Evolutionary conservation across 2,888 invertebrate genomes (phyloP).

Genomic region (Teinopalpus imperialis): DNA sequence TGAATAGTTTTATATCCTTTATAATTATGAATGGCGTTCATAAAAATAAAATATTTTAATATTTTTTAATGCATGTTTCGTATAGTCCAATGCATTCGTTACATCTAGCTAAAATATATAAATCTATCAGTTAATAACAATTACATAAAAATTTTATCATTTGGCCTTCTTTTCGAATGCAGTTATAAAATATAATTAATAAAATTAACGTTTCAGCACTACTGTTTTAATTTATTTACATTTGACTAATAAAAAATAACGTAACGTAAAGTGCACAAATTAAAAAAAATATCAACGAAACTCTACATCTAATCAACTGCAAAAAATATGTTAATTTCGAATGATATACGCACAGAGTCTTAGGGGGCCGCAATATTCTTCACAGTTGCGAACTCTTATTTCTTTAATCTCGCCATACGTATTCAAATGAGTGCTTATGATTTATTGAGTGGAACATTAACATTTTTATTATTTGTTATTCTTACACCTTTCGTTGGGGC

Average conservation of each 20-base stretch:
- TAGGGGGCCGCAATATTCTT: conserved; percentile 43
- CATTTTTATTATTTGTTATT: conserved; percentile 84
- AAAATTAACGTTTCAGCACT: too few species aligned
- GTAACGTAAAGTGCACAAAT: conserved; percentile 7
- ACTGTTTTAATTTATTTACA: too few species aligned
- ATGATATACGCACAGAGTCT: conserved; percentile 50
- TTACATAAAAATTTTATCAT: too few species aligned
- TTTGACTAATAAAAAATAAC: too few species aligned
- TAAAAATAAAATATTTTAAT: conserved; percentile 14
- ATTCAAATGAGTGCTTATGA: conserved; percentile 81
- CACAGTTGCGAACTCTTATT: conserved; percentile 67
- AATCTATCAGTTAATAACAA: too few species aligned
- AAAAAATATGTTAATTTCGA: conserved; percentile 59
- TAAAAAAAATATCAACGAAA: conserved; percentile 24
- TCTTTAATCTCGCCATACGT: conserved; percentile 76
- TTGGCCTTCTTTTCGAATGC: too few species aligned
- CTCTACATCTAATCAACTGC: conserved; percentile 38
- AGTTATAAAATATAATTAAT: too few species aligned
- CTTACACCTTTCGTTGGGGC: conserved; percentile 76
- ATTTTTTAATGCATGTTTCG: too few species aligned
- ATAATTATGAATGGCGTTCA: conserved; percentile 21
- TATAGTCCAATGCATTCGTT: too few species aligned
- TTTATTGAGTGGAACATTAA: conserved; percentile 83
- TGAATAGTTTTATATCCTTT: conserved; percentile 29
- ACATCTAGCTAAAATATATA: too few species aligned